Percentiles rank a stretch among this genome's conserved stretches.
Evolutionary conservation across 2,113 vertebrate genomes (phyloP).

Genomic region (Muntiacus reevesi): DNA sequence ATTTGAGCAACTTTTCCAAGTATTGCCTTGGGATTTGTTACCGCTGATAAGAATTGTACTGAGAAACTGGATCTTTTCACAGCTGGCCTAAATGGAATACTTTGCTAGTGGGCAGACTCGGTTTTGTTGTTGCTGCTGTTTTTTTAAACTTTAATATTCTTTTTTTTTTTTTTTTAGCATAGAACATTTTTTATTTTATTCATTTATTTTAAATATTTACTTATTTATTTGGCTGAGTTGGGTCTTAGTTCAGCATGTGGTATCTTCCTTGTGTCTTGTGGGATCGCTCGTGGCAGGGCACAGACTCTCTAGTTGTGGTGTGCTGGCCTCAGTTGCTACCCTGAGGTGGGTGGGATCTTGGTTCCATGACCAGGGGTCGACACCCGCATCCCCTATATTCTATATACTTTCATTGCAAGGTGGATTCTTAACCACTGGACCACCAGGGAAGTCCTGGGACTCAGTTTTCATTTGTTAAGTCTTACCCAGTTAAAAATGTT

Average conservation of each 20-base stretch:
- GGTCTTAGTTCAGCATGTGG: accelerated
- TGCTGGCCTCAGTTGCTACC: neutral
- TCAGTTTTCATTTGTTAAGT: neutral
- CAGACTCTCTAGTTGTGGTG: neutral
- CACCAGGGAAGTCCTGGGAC: neutral
- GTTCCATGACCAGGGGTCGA: neutral
- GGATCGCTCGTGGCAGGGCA: neutral
- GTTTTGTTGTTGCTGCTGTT: neutral
- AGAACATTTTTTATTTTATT: neutral
- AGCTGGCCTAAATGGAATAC: neutral
- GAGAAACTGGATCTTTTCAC: neutral
- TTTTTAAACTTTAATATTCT: neutral
- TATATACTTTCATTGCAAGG: neutral
- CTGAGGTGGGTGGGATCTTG: accelerated
- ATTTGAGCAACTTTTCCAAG: neutral
- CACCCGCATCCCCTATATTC: neutral
- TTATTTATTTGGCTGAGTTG: neutral
- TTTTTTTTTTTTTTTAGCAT: neutral
- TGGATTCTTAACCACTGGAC: neutral
- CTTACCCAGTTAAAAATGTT: neutral
- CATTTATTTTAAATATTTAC: neutral
- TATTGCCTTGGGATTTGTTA: neutral
- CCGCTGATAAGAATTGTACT: neutral
- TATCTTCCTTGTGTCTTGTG: neutral
- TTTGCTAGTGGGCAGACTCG: neutral